Conservation (phyloP, 2,797 vertebrate species). For the Brachyrhaphis roseni region DNA sequence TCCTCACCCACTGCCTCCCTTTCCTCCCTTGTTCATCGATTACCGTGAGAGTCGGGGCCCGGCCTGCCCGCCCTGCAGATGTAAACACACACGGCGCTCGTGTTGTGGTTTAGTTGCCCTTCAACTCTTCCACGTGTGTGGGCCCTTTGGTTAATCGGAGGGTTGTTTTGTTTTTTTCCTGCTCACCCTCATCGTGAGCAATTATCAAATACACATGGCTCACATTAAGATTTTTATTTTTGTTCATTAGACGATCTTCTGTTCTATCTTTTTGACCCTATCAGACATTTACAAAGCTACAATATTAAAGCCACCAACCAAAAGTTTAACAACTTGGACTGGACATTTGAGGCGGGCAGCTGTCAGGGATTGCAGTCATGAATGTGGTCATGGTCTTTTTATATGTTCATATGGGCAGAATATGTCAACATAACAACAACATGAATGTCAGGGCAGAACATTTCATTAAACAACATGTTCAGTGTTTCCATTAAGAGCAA, state of each 20-base stretch:
- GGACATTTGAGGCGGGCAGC: background rate
- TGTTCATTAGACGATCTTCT: background rate
- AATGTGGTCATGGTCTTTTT: background rate
- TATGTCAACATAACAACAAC: slow-evolving; percentile 3
- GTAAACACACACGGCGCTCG: slow-evolving; percentile 78
- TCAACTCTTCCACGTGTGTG: slow-evolving; percentile 46
- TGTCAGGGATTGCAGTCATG: slow-evolving; percentile 1
- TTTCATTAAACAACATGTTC: background rate
- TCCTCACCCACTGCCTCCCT: slow-evolving; percentile 67
- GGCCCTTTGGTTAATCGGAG: slow-evolving; percentile 48
- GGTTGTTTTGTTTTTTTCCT: slow-evolving; percentile 4
- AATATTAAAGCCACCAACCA: background rate
- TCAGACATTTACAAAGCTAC: background rate
- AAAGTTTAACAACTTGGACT: background rate
- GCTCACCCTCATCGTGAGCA: background rate
- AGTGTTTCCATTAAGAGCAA: background rate
- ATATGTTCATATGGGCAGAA: background rate
- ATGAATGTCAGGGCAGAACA: background rate
- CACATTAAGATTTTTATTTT: background rate
- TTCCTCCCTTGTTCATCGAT: slow-evolving; percentile 81
- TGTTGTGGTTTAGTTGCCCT: slow-evolving; percentile 75
- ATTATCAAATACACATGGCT: background rate
- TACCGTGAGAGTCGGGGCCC: slow-evolving; percentile 81
- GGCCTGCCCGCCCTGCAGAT: slow-evolving; percentile 78
- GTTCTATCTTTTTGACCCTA: background rate